A percentile compares a stretch with the other conserved stretches of the same genome.
Evolutionary conservation across 2,113 vertebrate species (phyloP).

Genomic region (Sisor rabdophorus): DNA sequence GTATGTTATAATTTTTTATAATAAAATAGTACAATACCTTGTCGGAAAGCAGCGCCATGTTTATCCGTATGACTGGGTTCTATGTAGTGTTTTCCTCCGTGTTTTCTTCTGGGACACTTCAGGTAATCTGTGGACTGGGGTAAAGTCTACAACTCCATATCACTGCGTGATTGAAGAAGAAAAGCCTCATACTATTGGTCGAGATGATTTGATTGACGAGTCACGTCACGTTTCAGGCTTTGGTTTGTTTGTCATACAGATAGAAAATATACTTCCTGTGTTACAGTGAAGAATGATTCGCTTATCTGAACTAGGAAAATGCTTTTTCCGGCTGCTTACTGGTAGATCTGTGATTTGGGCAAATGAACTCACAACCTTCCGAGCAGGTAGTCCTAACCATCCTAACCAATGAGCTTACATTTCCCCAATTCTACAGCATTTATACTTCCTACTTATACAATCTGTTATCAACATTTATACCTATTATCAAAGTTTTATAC

Average conservation of each 20-base stretch:
- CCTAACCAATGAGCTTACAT: too few species aligned
- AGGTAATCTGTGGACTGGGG: slow-evolving; percentile 22
- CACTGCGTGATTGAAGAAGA: slow-evolving; percentile 16
- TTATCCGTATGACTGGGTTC: not conserved
- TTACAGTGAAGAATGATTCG: not conserved
- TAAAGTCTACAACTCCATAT: slow-evolving; percentile 44
- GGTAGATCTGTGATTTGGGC: too few species aligned
- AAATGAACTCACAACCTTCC: too few species aligned
- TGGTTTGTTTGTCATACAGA: not conserved
- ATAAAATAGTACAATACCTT: slow-evolving; percentile 22
- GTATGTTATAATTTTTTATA: too few species aligned
- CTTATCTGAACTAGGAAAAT: slow-evolving; percentile 14
- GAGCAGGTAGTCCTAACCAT: too few species aligned
- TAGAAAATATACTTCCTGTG: not conserved
- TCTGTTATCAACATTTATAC: not conserved
- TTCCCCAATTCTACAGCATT: not conserved
- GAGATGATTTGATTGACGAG: slow-evolving; percentile 15
- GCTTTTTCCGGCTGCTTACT: too few species aligned
- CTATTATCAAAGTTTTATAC: too few species aligned
- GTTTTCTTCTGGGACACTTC: slow-evolving; percentile 6
- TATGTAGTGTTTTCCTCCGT: not conserved
- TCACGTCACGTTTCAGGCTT: not conserved
- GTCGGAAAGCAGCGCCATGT: slow-evolving; percentile 34
- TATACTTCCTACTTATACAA: not conserved
- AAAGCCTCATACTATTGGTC: slow-evolving; percentile 11